Evolutionary conservation across 2,113 vertebrate species (phyloP), one percentile per base, ranked within the genome.

Genomic region (Sakesphorus luctuosus): DNA sequence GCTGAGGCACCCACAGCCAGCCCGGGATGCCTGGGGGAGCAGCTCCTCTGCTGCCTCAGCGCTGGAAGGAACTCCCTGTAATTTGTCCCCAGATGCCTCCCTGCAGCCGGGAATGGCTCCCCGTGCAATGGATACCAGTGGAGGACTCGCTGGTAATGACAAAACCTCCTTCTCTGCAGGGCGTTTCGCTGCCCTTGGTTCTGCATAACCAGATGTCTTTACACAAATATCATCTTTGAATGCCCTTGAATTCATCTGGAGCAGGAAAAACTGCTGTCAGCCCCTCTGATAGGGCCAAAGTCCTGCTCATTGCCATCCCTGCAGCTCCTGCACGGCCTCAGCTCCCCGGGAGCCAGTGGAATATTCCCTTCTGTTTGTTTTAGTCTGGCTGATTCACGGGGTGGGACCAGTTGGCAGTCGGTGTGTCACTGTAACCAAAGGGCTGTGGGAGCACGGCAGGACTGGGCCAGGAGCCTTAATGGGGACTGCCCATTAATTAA

Each of bases 151-250:
- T 46, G 80, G 0, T 65, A 67, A 52, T 81, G n/a, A 77, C 84
- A 77, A 91, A 90, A 52, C 66, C 92, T 94, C 36, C 0, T 4
- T 1, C 75, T 76, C 88, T 40, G 31, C 79, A 3, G 94, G 92
- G 94, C 72, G 0, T n/a, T 84, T 78, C 8, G 1, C 44, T 78
- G 11, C 72, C 73, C 90, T 75, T 17, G 2, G 7, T 29, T 59
- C 92, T 72, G 82, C 85, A 73, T 49, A 97, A 92, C 95, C 63
- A 26, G 92, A 86, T 96, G 61, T 43, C 88, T 86, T 80, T 77
- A 94, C 36, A 50, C 85, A 94, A 96, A 93, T 96, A 13, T 20
- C 59, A 3, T 74, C 79, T 94, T 78, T 85, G 79, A 95, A 89
- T 84, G 66, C 44, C 44, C 87, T 88, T 58, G 88, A n/a, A 84